Evolutionary conservation across 2,888 invertebrate species (phyloP), one percentile per base, ranked within the genome.

Genomic region (Stomorhina lunata): DNA sequence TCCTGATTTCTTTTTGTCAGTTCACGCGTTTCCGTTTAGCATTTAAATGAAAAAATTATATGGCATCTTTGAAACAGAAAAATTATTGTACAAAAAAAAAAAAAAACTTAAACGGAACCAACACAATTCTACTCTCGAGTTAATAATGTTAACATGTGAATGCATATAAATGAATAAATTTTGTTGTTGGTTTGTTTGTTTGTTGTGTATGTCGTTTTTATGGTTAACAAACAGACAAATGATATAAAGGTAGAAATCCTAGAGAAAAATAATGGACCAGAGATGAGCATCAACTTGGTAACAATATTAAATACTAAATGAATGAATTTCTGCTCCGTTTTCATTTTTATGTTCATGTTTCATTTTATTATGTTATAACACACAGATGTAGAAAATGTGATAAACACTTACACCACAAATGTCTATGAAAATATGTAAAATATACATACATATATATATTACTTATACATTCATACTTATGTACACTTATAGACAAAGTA

Each of bases 61-160:
- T 66, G 34, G 65, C 34, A 66, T 22, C 65, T n/a, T 22, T 32
- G 20, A 22, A 25, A 48, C 12, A 32, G 2, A 5, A 34, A 2
- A n/a, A n/a, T n/a, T n/a, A n/a, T n/a, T n/a, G n/a, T n/a, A n/a
- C n/a, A n/a, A n/a, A n/a, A n/a, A n/a, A n/a, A n/a, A n/a, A n/a
- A n/a, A n/a, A n/a, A n/a, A n/a, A n/a, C n/a, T n/a, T n/a, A n/a
- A n/a, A n/a, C n/a, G n/a, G n/a, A n/a, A n/a, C n/a, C n/a, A n/a
- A n/a, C n/a, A n/a, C n/a, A n/a, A n/a, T n/a, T n/a, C n/a, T 4
- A 22, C 10, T n/a, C 22, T 53, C 9, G 32, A 20, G 55, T 55
- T 73, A 63, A 73, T 73, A 73, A 55, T 73, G 29, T 63, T 63
- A 63, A 73, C 53, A 63, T 65, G 20, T 65, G 53, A 65, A 73